Evolutionary conservation across 2,797 vertebrate genomes (phyloP), one percentile per base, ranked within the genome.

Genomic region (Triplophysa yarkandensis): DNA sequence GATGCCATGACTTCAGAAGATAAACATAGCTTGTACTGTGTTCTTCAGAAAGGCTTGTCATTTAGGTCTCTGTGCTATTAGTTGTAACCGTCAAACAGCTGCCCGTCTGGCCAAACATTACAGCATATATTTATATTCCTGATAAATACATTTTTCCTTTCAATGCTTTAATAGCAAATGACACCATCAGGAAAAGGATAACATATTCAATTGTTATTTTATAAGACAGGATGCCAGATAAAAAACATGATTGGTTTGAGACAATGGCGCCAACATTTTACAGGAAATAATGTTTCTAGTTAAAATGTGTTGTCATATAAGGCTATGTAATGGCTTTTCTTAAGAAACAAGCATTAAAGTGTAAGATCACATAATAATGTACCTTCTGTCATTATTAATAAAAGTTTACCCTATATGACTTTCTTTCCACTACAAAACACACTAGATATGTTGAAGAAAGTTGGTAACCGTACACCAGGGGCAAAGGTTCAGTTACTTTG

Each of bases 101-200:
- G 50, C 17, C 62, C 7, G 4, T n/a, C 76, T 76, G 55, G 36
- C 25, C 61, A 65, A 72, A 72, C 62, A 71, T 66, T 71, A 66
- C 54, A 52, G 7, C n/a, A n/a, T 16, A 2, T 58, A 44, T 67
- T 67, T 67, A 44, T 48, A 50, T 52, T 60, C 23, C 67, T 41
- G 25, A 25, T 54, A 25, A 71, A 46, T 11, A 16, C 11, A 11
- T 17, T n/a, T 32, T 32, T 30, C 25, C 34, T 28, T n/a, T 57
- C 21, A 39, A 4, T 13, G 19, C 36, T 34, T 8, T 52, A 48
- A 68, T 54, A 28, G 8, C 19, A 60, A 57, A 13, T 39, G 61
- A 46, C 23, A 28, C 25, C 19, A 3, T 36, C 25, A 13, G 11
- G 34, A 30, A 41, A 4, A n/a, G 23, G 21, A 30, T 48, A 1